phyloP scores from a whole-genome alignment of 35 echinoderm and acorn worm species.

The Holothuria glaberrima region DNA sequence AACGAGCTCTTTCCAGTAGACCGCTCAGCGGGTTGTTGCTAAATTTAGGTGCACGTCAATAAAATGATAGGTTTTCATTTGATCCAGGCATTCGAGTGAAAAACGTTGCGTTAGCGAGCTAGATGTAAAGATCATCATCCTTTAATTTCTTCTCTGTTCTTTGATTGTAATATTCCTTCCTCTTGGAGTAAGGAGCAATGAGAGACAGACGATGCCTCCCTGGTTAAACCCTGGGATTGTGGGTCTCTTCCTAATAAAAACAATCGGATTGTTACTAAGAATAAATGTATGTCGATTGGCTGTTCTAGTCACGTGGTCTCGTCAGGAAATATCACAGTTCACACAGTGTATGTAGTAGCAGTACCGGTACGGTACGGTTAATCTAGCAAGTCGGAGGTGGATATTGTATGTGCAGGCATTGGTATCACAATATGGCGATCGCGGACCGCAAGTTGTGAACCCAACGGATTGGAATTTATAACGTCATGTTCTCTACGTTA shows the following conservation, averaged over 20 bases:
- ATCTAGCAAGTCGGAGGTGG: neutral
- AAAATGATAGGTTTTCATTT: conserved; percentile 42
- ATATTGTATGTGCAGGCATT: neutral
- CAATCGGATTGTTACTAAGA: conserved; percentile 58
- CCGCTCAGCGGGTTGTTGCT: neutral
- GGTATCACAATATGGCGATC: conserved; percentile 55
- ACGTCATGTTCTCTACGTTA: neutral
- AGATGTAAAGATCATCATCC: neutral
- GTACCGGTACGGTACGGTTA: neutral
- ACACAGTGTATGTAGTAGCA: conserved; percentile 26
- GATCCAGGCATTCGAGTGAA: conserved; percentile 15
- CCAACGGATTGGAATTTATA: neutral
- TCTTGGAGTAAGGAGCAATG: conserved; percentile 12
- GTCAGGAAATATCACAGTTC: conserved; percentile 64
- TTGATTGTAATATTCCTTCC: conserved; percentile 5
- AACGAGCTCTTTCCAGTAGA: conserved; percentile 5
- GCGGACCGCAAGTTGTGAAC: neutral
- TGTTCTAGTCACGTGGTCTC: conserved; percentile 11
- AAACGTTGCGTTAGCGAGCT: neutral
- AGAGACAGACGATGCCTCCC: conserved; percentile 13
- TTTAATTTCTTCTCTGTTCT: conserved; percentile 23
- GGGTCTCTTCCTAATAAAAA: conserved; percentile 52
- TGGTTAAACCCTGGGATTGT: conserved; percentile 53
- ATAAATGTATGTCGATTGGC: conserved; percentile 36
- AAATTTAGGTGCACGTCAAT: conserved; percentile 28